Evolutionary conservation across 2,888 invertebrate genomes (phyloP), one percentile per base, ranked within the genome.

Genomic region (Orthonevra nobilis): DNA sequence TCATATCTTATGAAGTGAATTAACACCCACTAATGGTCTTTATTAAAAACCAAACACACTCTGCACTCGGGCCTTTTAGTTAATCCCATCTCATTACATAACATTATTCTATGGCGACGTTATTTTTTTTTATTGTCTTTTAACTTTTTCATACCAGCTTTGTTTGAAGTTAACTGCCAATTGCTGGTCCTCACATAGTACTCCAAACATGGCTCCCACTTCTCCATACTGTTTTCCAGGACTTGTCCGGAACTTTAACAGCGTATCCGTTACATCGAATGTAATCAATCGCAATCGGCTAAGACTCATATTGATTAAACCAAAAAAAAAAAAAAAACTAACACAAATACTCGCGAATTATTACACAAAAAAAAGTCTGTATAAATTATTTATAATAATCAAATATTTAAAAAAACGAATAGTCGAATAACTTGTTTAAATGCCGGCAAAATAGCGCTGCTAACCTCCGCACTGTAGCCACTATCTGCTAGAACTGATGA

Each of bases 261-360:
- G 88, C 0, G 97, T 97, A 83, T 95, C 95, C 9, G 96, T 97
- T 58, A 95, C 94, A 88, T 97, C 97, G 87, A 97, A 96, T 7
- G 97, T 97, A 54, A 97, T 91, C 83, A 95, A 82, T 36, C 88
- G 86, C 69, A 88, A 86, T 52, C 87, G 86, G 48, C 84, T 85
- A 36, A 88, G 82, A 81, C 86, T 85, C 85, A 86, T 86, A 83
- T 72, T 44, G 44, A 19, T 34, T 10, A 3, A 34, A 23, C 5
- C 20, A 44, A 63, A 1, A 28, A 19, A 46, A 23, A 3, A 34
- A 23, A 2, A 34, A 44, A 63, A 1, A 28, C 1, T 20, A 17
- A 20, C 50, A 19, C 44, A n/a, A 30, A 23, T 15, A 44, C 36
- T 9, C 42, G 15, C 9, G 23, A 50, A 52, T 15, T 10, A 30